A percentile compares a stretch with the other conserved stretches of the same genome.
Conservation (phyloP, 2,797 vertebrate species). For the Phalanger gymnotis region DNA sequence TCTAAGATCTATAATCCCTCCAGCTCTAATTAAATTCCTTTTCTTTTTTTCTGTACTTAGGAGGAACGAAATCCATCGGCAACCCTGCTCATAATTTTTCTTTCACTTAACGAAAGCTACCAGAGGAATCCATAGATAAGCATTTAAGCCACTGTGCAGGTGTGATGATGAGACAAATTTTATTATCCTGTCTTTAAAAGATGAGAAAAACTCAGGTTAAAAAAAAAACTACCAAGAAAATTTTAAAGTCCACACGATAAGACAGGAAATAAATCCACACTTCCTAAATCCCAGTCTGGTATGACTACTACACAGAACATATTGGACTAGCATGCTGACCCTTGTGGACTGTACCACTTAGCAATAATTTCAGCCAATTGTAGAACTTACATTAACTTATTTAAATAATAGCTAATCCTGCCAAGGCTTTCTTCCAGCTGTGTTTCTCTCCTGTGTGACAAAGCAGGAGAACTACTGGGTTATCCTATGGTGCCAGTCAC, state of each 20-base stretch:
- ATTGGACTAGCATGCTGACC: not conserved
- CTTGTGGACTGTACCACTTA: rapidly evolving
- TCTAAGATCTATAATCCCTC: not conserved
- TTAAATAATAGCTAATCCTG: not conserved
- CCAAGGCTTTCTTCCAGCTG: not conserved
- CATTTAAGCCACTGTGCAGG: constrained; percentile 32
- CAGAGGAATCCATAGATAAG: not conserved
- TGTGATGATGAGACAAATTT: constrained; percentile 42
- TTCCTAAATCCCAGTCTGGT: not conserved
- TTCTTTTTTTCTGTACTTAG: not conserved
- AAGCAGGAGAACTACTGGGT: not conserved
- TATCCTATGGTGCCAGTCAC: not conserved
- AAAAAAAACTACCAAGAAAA: constrained; percentile 10
- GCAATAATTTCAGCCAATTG: not conserved
- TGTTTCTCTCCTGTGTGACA: not conserved
- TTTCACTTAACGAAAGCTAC: not conserved
- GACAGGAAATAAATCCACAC: not conserved
- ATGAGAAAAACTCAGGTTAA: not conserved
- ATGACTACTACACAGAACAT: not conserved
- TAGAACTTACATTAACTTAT: not conserved
- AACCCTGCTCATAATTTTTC: not conserved
- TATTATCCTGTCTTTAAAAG: constrained; percentile 7
- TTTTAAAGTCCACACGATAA: constrained; percentile 7
- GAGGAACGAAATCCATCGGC: not conserved
- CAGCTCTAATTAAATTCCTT: not conserved